Conservation (phyloP, 2,888 invertebrate species). For the Eristalinus aeneus region DNA sequence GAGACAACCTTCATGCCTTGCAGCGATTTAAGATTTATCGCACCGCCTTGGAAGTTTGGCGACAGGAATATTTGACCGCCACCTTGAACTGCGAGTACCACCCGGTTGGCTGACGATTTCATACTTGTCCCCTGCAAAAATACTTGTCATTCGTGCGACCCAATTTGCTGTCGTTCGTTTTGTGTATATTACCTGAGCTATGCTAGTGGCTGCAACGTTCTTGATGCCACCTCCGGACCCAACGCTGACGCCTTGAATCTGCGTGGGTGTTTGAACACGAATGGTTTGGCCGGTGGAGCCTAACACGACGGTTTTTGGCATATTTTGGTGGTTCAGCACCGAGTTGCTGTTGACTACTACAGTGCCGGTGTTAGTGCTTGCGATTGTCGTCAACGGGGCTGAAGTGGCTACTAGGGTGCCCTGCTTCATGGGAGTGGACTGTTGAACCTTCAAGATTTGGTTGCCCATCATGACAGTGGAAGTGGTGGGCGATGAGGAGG, state of each 20-base stretch:
- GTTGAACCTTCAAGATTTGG: slow-evolving; percentile 78
- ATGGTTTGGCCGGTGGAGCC: slow-evolving; percentile 77
- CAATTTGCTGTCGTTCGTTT: not conserved
- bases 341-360: slow-evolving; percentile 71
- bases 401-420: slow-evolving; percentile 54
- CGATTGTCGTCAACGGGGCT: slow-evolving; percentile 66
- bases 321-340: slow-evolving; percentile 54
- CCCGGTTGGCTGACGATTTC: slow-evolving; percentile 77
- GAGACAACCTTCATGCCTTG: slow-evolving; percentile 85
- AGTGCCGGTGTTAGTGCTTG: slow-evolving; percentile 72
- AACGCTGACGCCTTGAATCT: slow-evolving; percentile 51
- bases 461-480: slow-evolving; percentile 81
- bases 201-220: slow-evolving; percentile 44
- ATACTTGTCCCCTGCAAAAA: slow-evolving; percentile 72
- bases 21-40: slow-evolving; percentile 84
- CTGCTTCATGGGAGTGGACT: slow-evolving; percentile 72
- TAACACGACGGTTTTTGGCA: slow-evolving; percentile 76
- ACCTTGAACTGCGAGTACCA: slow-evolving; percentile 83
- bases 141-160: not conserved
- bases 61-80: slow-evolving; percentile 84
- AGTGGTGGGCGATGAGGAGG: slow-evolving; percentile 72
- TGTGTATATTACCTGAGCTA: slow-evolving; percentile 42
- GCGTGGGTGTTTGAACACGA: slow-evolving; percentile 74
- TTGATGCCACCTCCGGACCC: slow-evolving; percentile 33
- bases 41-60: slow-evolving; percentile 83